These are phyloP conservation scores for Polypterus senegalus DNA, from an alignment of 2,113 vertebrate genomes.

Conservation along the genomic window DNA sequence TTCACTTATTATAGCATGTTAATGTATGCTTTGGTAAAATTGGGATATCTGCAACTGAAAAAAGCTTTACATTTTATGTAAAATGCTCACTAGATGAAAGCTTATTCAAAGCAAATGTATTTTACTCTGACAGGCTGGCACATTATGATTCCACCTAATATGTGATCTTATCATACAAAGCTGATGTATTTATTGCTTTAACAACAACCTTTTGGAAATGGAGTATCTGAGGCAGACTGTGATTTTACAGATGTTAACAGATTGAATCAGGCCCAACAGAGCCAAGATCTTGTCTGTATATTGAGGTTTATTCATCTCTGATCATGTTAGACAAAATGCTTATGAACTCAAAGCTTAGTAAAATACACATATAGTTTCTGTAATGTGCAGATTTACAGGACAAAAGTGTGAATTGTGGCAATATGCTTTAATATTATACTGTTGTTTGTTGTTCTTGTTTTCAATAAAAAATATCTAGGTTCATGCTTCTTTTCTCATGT, in stretches of 20 bases:
- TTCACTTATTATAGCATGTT: constrained; percentile 68
- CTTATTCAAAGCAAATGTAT: constrained; percentile 20
- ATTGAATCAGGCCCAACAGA: constrained; percentile 26
- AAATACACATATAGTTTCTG: constrained; percentile 19
- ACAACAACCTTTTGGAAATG: constrained; percentile 20
- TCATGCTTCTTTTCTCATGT: too few species aligned
- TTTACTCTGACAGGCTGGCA: constrained; percentile 17
- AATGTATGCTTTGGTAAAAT: constrained; percentile 58
- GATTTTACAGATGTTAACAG: constrained; percentile 28
- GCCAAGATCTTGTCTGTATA: constrained; percentile 23
- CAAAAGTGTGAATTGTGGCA: constrained; percentile 10
- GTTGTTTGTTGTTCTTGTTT: background rate
- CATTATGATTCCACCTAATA: constrained; percentile 26
- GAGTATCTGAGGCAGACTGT: constrained; percentile 18
- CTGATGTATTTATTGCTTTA: constrained; percentile 32
- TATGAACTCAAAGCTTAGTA: constrained; percentile 19
- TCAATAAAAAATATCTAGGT: background rate
- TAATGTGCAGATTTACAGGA: background rate
- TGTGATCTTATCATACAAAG: constrained; percentile 26
- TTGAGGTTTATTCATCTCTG: constrained; percentile 29
- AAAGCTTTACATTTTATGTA: constrained; percentile 44
- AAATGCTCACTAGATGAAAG: constrained; percentile 39
- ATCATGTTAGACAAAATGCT: constrained; percentile 26
- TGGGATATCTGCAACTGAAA: constrained; percentile 39
- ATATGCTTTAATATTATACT: too few species aligned